phyloP scores from a whole-genome alignment of 2,113 vertebrate genomes.

The Platysteira castanea region DNA sequence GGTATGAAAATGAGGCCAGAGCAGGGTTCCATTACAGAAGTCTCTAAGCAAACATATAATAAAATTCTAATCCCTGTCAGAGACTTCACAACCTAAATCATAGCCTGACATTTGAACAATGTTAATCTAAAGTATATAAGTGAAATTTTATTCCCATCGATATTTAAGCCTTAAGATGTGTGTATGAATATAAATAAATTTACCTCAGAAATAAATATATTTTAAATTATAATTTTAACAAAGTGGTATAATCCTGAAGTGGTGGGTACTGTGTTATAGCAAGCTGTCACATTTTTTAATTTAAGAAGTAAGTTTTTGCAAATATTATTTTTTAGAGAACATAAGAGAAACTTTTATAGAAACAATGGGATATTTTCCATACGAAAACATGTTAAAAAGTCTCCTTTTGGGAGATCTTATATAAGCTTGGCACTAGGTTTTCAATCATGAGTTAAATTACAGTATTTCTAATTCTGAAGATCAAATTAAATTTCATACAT shows the following conservation, averaged over 20 bases:
- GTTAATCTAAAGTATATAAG: background rate
- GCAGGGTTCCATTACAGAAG: background rate
- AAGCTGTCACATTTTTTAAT: background rate
- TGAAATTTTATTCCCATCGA: background rate
- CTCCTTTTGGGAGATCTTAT: background rate
- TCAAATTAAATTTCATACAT: background rate
- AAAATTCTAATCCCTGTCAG: background rate
- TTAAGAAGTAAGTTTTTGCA: background rate
- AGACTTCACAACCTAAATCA: background rate
- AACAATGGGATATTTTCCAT: background rate
- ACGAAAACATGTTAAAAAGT: background rate
- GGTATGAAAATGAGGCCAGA: background rate
- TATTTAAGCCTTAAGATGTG: background rate
- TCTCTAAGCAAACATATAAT: background rate
- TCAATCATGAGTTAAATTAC: background rate
- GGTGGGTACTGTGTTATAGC: background rate
- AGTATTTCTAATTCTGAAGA: background rate
- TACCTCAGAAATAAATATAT: background rate
- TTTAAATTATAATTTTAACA: background rate
- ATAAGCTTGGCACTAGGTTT: background rate
- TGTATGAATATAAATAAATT: background rate
- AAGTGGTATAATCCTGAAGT: background rate
- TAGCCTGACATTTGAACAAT: background rate
- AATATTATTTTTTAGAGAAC: background rate
- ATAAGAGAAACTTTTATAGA: background rate